Evolutionary conservation across 1,140 invertebrate genomes (phyloP), one percentile per base, ranked within the genome.

Genomic region (Acromyrmex heyeri): DNA sequence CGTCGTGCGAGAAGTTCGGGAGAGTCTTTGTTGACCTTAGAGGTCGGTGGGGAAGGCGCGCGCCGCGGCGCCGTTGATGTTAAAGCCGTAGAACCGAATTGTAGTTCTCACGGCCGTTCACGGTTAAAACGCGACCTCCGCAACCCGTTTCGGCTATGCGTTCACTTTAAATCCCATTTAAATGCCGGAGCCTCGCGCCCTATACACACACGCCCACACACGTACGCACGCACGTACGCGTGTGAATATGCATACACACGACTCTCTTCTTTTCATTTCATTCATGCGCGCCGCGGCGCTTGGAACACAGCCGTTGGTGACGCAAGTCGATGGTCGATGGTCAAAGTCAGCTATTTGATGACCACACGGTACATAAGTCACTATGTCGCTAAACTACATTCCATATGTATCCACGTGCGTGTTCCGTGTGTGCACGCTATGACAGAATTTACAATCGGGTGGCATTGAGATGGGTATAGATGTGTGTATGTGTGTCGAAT

Each of bases 141-240:
- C 91, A 91, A 92, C 91, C 72, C 90, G 87, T 91, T 91, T 91
- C 65, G 90, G 72, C 88, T 86, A 12, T 30, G 83, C 77, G 85
- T 82, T 88, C 91, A 65, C 65, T 91, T 90, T 92, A 92, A 91
- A 88, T 86, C 87, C 88, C 82, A 88, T 92, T 92, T 92, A 92
- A 91, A 91, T 88, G 86, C 88, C 90, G 86, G 64, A 57, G 61
- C 62, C 57, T 88, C 67, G 81, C 79, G 48, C 62, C 55, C 77
- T 88, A 30, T 5, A 70, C 76, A 44, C 50, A 78, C 61, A 77
- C 75, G 34, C 64, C 5, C 61, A 21, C 4, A 8, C 18, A 50
- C 55, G 53, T 27, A 44, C 72, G 34, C 55, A 18, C n/a, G 53
- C 30, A 16, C 44, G 21, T 12, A 27, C 38, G 30, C 21, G 27